Percentiles rank a stretch among this genome's conserved stretches.
Conservation (phyloP, 2,888 invertebrate genomes). For the Trissolcus japonicus region DNA sequence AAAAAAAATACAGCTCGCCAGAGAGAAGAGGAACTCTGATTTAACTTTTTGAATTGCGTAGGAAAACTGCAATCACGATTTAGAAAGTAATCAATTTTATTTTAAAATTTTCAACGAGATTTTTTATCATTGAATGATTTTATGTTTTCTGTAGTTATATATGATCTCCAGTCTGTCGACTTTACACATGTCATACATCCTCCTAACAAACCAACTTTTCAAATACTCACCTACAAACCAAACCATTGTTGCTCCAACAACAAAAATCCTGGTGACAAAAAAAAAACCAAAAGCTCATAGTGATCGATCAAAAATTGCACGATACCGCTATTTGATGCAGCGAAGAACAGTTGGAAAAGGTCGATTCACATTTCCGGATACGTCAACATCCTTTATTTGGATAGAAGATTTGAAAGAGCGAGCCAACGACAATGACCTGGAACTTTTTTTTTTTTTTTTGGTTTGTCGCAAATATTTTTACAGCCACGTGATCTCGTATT, state of each 20-base stretch:
- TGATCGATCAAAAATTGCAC: slow-evolving; percentile 54
- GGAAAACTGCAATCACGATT: no score
- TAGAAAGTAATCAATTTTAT: no score
- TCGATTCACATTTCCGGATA: slow-evolving; percentile 49
- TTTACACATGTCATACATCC: slow-evolving; percentile 25
- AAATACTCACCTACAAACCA: slow-evolving; percentile 11
- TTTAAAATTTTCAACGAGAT: no score
- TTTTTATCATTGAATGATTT: no score
- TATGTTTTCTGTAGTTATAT: no score
- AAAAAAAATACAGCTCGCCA: no score
- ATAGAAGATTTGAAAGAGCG: slow-evolving; percentile 34
- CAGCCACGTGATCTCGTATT: slow-evolving; percentile 65
- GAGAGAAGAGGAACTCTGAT: no score
- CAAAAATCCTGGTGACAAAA: background rate
- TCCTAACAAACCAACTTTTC: slow-evolving; percentile 22
- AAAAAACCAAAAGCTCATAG: slow-evolving; percentile 12
- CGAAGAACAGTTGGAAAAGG: slow-evolving; percentile 33
- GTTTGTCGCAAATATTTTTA: slow-evolving; percentile 71
- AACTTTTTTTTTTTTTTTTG: slow-evolving; percentile 10
- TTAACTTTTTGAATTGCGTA: no score
- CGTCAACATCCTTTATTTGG: slow-evolving; percentile 46
- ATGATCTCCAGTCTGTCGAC: no score
- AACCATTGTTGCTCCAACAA: background rate
- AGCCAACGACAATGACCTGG: slow-evolving; percentile 51
- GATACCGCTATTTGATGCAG: slow-evolving; percentile 32